Percentiles rank a stretch among this genome's conserved stretches.
These are phyloP conservation scores for Calameuta idolon DNA, from an alignment of 2,888 invertebrate genomes.

Conservation along the genomic window DNA sequence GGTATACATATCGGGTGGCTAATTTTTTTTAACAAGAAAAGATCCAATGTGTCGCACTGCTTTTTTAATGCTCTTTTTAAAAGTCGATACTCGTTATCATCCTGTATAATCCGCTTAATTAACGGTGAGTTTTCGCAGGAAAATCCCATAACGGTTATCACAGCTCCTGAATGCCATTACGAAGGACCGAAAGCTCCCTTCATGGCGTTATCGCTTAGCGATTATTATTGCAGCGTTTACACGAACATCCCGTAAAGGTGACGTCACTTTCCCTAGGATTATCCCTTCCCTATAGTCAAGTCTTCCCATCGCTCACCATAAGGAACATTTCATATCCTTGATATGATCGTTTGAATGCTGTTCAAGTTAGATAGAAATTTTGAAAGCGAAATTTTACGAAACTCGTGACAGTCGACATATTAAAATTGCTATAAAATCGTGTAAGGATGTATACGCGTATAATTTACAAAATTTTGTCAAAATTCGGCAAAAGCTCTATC, in stretches of 20 bases:
- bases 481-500: not conserved
- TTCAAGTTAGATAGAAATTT: not conserved
- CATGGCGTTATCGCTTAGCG: not conserved
- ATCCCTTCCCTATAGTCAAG: not conserved
- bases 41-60: not conserved
- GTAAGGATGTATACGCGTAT: not conserved
- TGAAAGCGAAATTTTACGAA: not conserved
- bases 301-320: not conserved
- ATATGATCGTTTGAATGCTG: not conserved
- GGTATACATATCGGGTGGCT: not conserved
- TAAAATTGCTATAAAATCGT: not conserved
- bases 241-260: not conserved
- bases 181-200: not conserved
- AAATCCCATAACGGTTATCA: not conserved
- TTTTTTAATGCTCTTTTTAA: not conserved
- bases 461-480: not conserved
- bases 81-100: not conserved
- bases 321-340: not conserved
- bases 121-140: not conserved
- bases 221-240: slow-evolving; percentile 7
- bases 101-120: slow-evolving; percentile 7
- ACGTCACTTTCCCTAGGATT: not conserved
- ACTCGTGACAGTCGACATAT: not conserved
- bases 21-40: not conserved
- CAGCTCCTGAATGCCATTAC: not conserved